These are phyloP conservation scores for Callyntrura sp. DNA, from an alignment of 2,888 invertebrate genomes.

Conservation along the genomic window DNA sequence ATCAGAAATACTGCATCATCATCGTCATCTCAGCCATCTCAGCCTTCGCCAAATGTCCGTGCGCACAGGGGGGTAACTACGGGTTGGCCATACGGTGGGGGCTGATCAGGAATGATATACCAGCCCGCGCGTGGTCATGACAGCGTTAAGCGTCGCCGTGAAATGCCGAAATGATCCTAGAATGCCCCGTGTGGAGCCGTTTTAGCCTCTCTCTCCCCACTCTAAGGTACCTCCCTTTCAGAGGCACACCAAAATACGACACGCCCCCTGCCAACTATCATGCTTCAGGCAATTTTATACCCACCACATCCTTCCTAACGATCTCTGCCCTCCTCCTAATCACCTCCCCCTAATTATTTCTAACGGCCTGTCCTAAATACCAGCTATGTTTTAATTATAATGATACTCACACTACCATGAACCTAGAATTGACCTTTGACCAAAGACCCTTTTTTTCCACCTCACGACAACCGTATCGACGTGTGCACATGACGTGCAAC, in stretches of 20 bases:
- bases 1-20: conserved; percentile 1
- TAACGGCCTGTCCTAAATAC: too few relatives aligned
- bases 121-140: too few relatives aligned
- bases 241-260: conserved; percentile 54
- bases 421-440: too few relatives aligned
- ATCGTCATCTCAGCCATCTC: conserved; percentile 66
- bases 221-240: too few relatives aligned
- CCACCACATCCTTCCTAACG: background rate
- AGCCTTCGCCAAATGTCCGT: conserved; percentile 64
- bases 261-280: background rate
- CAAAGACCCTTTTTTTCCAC: too few relatives aligned
- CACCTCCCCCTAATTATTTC: background rate
- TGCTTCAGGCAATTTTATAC: background rate
- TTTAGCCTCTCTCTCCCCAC: too few relatives aligned
- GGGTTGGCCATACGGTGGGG: background rate
- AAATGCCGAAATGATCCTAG: background rate
- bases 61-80: too few relatives aligned
- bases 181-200: background rate
- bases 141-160: background rate
- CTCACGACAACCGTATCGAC: too few relatives aligned
- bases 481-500: too few relatives aligned
- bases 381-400: background rate
- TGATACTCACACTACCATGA: too few relatives aligned
- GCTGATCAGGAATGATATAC: too few relatives aligned
- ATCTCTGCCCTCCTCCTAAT: background rate